These are phyloP conservation scores for Acanthoscelides obtectus DNA, from an alignment of 2,888 invertebrate genomes.

Conservation along the genomic window DNA sequence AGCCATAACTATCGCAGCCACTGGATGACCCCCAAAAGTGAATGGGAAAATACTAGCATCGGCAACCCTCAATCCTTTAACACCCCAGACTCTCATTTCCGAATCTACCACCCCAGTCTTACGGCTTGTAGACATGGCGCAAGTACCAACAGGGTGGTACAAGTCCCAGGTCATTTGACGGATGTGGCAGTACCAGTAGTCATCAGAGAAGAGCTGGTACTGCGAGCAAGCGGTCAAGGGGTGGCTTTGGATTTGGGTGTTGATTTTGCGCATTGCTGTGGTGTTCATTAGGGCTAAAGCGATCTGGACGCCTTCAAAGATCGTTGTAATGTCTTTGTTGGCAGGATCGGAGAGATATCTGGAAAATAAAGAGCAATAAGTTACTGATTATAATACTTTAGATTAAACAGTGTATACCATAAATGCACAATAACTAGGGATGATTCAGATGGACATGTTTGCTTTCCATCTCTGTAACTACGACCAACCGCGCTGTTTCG, in stretches of 20 bases:
- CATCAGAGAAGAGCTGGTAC: constrained; percentile 9
- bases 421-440: too few relatives aligned
- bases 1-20: constrained; percentile 63
- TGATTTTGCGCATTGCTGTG: constrained; percentile 50
- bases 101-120: constrained; percentile 59
- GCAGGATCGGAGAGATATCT: constrained; percentile 58
- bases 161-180: constrained; percentile 9
- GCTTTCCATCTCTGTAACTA: too few relatives aligned
- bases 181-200: constrained; percentile 23
- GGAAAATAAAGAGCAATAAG: too few relatives aligned
- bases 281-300: constrained; percentile 47
- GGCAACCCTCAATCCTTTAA: constrained; percentile 55
- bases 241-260: constrained; percentile 42
- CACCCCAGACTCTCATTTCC: constrained; percentile 56
- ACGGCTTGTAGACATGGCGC: constrained; percentile 56
- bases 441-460: too few relatives aligned
- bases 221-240: constrained; percentile 16
- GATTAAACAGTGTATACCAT: too few relatives aligned
- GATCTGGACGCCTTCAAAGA: constrained; percentile 51
- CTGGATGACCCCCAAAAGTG: constrained; percentile 61
- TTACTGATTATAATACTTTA: too few relatives aligned
- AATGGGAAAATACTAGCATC: constrained; percentile 63
- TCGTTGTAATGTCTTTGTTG: constrained; percentile 46
- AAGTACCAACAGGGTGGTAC: constrained; percentile 7
- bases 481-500: too few relatives aligned